Conservation (phyloP, 2,888 invertebrate genomes). For the Chelonus formosanus region DNA sequence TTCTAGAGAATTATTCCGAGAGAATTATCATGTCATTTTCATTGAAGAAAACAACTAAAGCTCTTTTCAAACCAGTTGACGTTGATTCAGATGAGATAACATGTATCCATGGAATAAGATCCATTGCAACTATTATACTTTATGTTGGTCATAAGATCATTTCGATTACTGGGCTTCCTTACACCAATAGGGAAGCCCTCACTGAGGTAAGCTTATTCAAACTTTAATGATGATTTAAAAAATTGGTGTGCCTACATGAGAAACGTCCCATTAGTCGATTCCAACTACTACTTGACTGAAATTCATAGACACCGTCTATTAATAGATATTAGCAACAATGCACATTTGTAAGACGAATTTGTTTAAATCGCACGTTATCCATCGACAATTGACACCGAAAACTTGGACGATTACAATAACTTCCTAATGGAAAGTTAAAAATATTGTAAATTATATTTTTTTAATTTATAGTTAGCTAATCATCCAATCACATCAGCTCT, state of each 20-base stretch:
- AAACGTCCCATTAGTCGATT: too few species aligned
- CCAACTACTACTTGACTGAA: too few species aligned
- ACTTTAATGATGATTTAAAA: slow-evolving; percentile 29
- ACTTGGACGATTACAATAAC: too few species aligned
- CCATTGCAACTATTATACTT: slow-evolving; percentile 72
- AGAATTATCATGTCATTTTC: slow-evolving; percentile 72
- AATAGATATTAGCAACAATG: too few species aligned
- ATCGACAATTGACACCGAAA: too few species aligned
- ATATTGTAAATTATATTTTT: slow-evolving; percentile 3
- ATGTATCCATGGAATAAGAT: slow-evolving; percentile 77
- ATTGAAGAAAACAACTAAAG: slow-evolving; percentile 70
- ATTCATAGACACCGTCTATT: too few species aligned
- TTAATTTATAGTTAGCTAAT: slow-evolving; percentile 65
- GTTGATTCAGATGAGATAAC: slow-evolving; percentile 67
- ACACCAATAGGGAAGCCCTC: slow-evolving; percentile 70
- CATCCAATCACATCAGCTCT: slow-evolving; percentile 70
- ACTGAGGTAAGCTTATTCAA: slow-evolving; percentile 67
- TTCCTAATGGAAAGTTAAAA: too few species aligned
- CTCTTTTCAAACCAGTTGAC: slow-evolving; percentile 69
- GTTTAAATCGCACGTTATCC: too few species aligned
- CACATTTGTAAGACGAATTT: too few species aligned
- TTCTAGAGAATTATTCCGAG: slow-evolving; percentile 59
- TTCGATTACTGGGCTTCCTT: slow-evolving; percentile 72
- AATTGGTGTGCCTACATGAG: neutral
- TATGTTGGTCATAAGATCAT: slow-evolving; percentile 75